Conservation (phyloP, 2,797 vertebrate species). For the Molossus alvarezi region DNA sequence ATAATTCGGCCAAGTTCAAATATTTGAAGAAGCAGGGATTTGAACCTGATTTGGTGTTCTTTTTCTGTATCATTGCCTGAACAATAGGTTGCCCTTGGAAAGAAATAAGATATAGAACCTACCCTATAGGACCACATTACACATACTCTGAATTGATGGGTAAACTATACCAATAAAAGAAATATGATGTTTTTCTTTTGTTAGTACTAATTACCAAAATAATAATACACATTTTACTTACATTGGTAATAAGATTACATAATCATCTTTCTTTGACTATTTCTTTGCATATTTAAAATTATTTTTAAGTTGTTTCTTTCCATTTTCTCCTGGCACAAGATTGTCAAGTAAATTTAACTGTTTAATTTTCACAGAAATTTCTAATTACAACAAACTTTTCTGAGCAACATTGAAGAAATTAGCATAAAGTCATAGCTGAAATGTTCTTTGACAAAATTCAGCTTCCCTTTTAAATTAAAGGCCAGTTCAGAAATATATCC, state of each 20-base stretch:
- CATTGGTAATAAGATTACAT: not conserved
- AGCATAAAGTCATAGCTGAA: not conserved
- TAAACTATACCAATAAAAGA: not conserved
- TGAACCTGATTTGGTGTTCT: not conserved
- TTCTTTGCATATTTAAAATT: constrained; percentile 17
- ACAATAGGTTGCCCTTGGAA: not conserved
- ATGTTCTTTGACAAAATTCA: not conserved
- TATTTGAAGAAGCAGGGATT: constrained; percentile 22
- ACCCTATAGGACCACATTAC: too few relatives aligned
- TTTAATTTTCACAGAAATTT: constrained; percentile 27
- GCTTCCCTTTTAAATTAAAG: constrained; percentile 31
- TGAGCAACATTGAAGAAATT: not conserved
- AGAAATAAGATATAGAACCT: not conserved
- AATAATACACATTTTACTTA: constrained; percentile 15
- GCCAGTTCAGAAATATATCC: not conserved
- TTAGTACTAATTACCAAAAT: not conserved
- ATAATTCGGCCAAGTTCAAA: not conserved
- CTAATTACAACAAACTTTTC: constrained; percentile 30
- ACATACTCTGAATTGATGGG: not conserved
- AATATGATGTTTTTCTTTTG: not conserved
- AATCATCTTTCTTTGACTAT: not conserved
- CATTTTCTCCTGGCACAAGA: not conserved
- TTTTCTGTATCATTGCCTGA: not conserved
- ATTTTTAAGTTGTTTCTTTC: not conserved
- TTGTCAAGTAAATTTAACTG: not conserved